A percentile compares a stretch with the other conserved stretches of the same genome.
phyloP scores from a whole-genome alignment of 2,888 invertebrate genomes.

The Drosophila helvetica region DNA sequence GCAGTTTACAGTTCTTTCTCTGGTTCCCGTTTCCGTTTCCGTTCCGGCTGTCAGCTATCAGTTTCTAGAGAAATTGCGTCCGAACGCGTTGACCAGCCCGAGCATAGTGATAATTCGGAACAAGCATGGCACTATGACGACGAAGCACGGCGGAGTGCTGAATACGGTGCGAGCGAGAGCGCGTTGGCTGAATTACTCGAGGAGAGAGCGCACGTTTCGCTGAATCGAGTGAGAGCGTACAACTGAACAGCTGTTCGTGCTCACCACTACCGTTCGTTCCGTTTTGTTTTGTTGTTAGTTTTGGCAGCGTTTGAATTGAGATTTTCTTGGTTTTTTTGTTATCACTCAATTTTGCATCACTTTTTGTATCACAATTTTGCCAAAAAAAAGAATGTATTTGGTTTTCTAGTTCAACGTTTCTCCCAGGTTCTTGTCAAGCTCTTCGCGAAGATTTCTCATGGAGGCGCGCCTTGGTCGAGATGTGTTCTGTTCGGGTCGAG shows the following conservation, averaged over 20 bases:
- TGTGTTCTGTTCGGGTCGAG: slow-evolving; percentile 54
- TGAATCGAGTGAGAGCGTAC: slow-evolving; percentile 13
- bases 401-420: slow-evolving; percentile 14
- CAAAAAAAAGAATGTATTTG: slow-evolving; percentile 8
- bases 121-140: not conserved
- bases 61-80: slow-evolving; percentile 46
- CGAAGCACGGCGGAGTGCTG: not conserved
- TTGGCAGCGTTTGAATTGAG: not conserved
- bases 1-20: slow-evolving; percentile 52
- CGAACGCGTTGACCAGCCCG: slow-evolving; percentile 47
- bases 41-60: not conserved
- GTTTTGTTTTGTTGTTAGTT: slow-evolving; percentile 5
- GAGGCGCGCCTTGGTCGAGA: not conserved
- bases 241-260: slow-evolving; percentile 27
- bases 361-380: slow-evolving; percentile 18
- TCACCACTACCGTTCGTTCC: slow-evolving; percentile 6
- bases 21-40: slow-evolving; percentile 1
- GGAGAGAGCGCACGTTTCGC: slow-evolving; percentile 4
- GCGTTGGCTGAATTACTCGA: not conserved
- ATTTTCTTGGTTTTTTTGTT: slow-evolving; percentile 1
- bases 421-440: slow-evolving; percentile 12
- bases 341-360: slow-evolving; percentile 6
- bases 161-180: not conserved
- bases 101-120: slow-evolving; percentile 23
- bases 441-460: slow-evolving; percentile 7